Evolutionary conservation across 2,113 vertebrate genomes (phyloP), one percentile per base, ranked within the genome.

Genomic region (Pomatorhinus ruficollis): DNA sequence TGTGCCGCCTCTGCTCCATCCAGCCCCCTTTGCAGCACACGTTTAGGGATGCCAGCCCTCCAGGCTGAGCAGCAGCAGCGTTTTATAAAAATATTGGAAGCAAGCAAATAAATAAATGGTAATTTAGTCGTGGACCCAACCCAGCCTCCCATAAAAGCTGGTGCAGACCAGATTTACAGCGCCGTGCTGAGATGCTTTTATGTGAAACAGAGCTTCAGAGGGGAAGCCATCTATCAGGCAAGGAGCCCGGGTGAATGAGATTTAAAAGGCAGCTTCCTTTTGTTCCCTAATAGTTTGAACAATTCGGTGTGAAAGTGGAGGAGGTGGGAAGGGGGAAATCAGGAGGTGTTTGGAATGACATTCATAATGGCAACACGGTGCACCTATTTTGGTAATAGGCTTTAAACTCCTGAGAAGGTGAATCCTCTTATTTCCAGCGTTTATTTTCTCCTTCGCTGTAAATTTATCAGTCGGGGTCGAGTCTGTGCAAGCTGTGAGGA

Each of bases 191-290:
- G 66, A 59, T 86, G 97, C 97, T 97, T 98, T 98, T 98, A 97
- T 98, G 97, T 95, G 96, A 92, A 89, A 83, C 97, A 91, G 94
- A 94, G 94, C 97, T 97, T 95, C 95, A 87, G 97, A 98, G 87
- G 91, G 93, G 94, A 95, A 97, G 83, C 81, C 93, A 97, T 98
- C 97, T 90, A 97, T 98, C 98, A 98, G 96, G 30, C 47, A 20
- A 91, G 95, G 93, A 95, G 95, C 96, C 49, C 24, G 91, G 95
- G 93, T 87, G 97, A 96, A 90, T 31, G 95, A 96, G 96, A 97
- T 98, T 98, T 98, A 97, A 97, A 98, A 98, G 96, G 97, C 95
- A 82, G 95, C 96, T 96, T 97, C 96, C 95, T 95, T 97, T 98
- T 98, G 97, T 98, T 98, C 97, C 95, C 65, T 96, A 97, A 98